Evolutionary conservation across 2,888 invertebrate genomes (phyloP), one percentile per base, ranked within the genome.

Genomic region (Metellina segmentata): DNA sequence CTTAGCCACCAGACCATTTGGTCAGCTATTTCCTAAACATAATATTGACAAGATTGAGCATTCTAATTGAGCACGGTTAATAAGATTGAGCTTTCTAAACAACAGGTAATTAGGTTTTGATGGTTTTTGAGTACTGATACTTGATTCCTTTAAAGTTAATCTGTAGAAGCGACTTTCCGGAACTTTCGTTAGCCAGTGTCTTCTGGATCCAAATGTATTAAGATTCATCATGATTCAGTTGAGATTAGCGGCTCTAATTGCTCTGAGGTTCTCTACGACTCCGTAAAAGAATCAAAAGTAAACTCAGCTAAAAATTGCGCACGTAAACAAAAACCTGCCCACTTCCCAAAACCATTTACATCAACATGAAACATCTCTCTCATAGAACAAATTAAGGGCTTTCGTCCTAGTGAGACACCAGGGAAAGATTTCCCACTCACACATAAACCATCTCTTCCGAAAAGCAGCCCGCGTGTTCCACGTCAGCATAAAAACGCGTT

Each of bases 371-470:
- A 61, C 61, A 75, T 75, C 74, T 75, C 53, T 49, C 51, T 7
- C 20, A 53, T 71, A 20, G 11, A n/a, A 75, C 75, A 75, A 75
- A 85, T 85, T 85, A 82, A 13, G 19, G 11, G 48, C 34, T 81
- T 61, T 19, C 9, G 51, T 49, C 11, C 16, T 81, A 81, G 61
- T 19, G 19, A 81, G 20, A 61, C 81, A 71, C 81, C n/a, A 2
- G 81, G 81, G 81, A 71, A 82, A 52, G 48, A 71, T 82, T 82
- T 82, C 34, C 61, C 61, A 34, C 71, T 82, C 20, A 9, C 49
- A 82, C 2, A n/a, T 34, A 51, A 13, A 81, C 61, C 77, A 16
- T 61, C 61, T 79, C 61, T 61, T 34, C 6, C 34, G 20, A 74
- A 74, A 74, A 74, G 7, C 34, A n/a, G 7, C 34, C 34, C 34